Evolutionary conservation across 92 coral and sea anemone species (phyloP).

Genomic region (Blastomussa wellsi): DNA sequence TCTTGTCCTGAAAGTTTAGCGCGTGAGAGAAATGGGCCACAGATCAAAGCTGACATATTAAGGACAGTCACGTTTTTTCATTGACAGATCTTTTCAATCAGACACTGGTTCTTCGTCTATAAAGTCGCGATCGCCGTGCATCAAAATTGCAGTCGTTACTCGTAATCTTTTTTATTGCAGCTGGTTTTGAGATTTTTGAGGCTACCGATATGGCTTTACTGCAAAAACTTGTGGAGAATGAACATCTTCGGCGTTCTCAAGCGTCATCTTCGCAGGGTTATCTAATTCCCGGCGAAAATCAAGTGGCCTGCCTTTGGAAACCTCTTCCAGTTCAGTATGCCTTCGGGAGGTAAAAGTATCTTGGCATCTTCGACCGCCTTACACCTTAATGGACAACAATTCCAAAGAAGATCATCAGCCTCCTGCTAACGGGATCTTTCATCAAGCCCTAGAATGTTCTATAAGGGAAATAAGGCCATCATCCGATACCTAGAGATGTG

Average conservation of each 20-base stretch:
- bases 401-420: neutral
- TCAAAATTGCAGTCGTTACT: neutral
- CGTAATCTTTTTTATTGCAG: neutral
- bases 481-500: conserved; percentile 8
- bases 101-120: neutral
- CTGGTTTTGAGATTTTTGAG: neutral
- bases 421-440: neutral
- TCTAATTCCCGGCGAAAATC: no score
- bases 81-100: neutral
- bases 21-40: no score
- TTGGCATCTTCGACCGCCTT: conserved; percentile 17
- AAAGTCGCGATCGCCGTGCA: neutral
- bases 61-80: neutral
- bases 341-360: neutral
- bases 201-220: neutral
- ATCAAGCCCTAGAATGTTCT: neutral
- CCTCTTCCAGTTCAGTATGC: neutral
- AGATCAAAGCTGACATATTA: neutral
- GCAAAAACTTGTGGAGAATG: neutral
- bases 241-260: neutral
- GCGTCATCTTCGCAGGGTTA: no score
- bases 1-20: neutral
- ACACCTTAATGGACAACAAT: neutral
- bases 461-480: neutral
- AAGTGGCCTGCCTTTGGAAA: no score